Conservation (phyloP, 2,797 vertebrate species). For the Falco biarmicus region DNA sequence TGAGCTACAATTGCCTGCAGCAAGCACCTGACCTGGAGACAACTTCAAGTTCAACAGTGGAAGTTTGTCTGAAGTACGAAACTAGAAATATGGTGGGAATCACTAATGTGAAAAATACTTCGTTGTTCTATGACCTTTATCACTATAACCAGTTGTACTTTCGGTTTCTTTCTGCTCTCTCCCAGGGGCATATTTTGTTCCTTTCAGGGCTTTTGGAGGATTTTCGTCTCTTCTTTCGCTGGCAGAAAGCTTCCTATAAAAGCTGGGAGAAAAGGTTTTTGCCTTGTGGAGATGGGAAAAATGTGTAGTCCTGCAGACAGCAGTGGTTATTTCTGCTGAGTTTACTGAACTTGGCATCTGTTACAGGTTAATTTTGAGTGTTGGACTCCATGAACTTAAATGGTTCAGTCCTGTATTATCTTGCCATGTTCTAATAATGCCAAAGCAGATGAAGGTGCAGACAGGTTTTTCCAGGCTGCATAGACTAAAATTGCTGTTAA, state of each 20-base stretch:
- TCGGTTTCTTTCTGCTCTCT: not conserved
- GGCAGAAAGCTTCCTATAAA: not conserved
- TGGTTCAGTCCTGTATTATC: not conserved
- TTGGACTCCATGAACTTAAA: not conserved
- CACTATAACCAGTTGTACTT: not conserved
- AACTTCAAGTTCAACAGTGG: not conserved
- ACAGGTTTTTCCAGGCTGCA: not conserved
- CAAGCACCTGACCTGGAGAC: not conserved
- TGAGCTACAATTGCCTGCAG: not conserved
- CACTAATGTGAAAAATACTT: not conserved
- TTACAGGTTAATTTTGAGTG: not conserved
- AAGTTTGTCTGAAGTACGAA: not conserved
- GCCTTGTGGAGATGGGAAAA: not conserved
- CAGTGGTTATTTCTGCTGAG: not conserved
- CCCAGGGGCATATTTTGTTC: not conserved
- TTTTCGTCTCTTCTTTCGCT: not conserved
- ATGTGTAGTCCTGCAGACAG: not conserved
- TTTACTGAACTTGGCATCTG: not conserved
- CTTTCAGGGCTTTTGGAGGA: not conserved
- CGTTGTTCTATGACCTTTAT: not conserved
- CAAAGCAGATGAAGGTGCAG: not conserved
- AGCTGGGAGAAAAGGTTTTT: not conserved
- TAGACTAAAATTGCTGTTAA: not conserved
- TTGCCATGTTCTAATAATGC: not conserved
- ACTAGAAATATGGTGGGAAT: not conserved